Conservation (phyloP, 2,113 vertebrate genomes). For the Istiophorus platypterus region DNA sequence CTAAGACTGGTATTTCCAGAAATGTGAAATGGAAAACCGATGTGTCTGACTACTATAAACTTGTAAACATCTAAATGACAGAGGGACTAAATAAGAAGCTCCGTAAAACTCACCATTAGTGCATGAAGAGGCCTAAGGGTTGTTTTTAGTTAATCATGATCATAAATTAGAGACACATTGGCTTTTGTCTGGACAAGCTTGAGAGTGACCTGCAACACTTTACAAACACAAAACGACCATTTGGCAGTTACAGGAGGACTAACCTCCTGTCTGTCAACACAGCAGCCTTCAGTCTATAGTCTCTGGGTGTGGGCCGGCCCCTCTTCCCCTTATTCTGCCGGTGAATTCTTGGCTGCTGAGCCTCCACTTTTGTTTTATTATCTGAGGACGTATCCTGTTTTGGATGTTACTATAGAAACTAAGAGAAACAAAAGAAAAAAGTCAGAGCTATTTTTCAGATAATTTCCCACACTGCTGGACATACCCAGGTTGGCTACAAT, state of each 20-base stretch:
- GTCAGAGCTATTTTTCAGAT: conserved; percentile 57
- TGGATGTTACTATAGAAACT: conserved; percentile 75
- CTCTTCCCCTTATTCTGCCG: conserved; percentile 53
- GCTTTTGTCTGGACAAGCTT: conserved; percentile 11
- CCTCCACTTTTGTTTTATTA: conserved; percentile 78
- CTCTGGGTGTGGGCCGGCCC: conserved; percentile 50
- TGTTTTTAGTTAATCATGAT: conserved; percentile 17
- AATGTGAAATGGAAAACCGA: conserved; percentile 9
- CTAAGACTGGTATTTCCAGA: neutral
- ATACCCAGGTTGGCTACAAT: conserved; percentile 32
- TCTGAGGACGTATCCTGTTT: conserved; percentile 81
- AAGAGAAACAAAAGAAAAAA: conserved; percentile 71
- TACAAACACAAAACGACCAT: conserved; percentile 21
- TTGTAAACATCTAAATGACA: conserved; percentile 38
- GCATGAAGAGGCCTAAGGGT: conserved; percentile 1
- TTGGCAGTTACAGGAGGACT: neutral
- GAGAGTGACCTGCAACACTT: conserved; percentile 30
- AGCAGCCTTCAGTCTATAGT: conserved; percentile 30
- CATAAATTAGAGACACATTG: conserved; percentile 25
- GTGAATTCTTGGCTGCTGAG: conserved; percentile 62
- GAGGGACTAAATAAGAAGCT: neutral
- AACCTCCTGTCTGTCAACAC: conserved; percentile 32
- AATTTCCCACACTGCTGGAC: conserved; percentile 54
- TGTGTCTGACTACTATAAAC: conserved; percentile 11
- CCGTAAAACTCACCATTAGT: neutral